Evolutionary conservation across 2,113 vertebrate genomes (phyloP).

Genomic region (Lophura nycthemera): DNA sequence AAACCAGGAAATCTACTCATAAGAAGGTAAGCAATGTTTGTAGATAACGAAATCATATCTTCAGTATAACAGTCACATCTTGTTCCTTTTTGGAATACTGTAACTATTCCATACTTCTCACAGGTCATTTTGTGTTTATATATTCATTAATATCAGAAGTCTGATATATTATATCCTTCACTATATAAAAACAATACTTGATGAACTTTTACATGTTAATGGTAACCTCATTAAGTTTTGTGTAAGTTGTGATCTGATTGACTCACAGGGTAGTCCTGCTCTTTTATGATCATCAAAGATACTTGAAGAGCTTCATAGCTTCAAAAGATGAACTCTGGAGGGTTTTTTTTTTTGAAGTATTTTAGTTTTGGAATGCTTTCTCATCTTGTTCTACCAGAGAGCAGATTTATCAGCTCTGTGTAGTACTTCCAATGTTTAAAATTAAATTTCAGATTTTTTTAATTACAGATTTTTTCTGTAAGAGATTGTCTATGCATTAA

Average conservation of each 20-base stretch:
- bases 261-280: background rate
- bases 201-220: background rate
- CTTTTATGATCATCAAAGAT: background rate
- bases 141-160: background rate
- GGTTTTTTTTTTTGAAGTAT: accelerated
- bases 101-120: background rate
- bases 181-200: background rate
- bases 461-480: background rate
- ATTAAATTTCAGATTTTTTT: background rate
- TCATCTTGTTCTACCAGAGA: background rate
- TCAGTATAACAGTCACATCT: background rate
- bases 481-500: background rate
- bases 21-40: background rate
- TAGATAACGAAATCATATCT: background rate
- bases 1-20: background rate
- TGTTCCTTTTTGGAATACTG: background rate
- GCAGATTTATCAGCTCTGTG: background rate
- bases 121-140: background rate
- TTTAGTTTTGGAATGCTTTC: background rate
- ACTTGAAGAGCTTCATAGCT: background rate
- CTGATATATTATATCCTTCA: background rate
- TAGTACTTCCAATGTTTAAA: background rate
- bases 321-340: background rate
- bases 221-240: background rate
- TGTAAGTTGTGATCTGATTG: background rate